These are phyloP conservation scores for Tetranychus truncatus DNA, from an alignment of 2,888 invertebrate genomes.

Conservation along the genomic window DNA sequence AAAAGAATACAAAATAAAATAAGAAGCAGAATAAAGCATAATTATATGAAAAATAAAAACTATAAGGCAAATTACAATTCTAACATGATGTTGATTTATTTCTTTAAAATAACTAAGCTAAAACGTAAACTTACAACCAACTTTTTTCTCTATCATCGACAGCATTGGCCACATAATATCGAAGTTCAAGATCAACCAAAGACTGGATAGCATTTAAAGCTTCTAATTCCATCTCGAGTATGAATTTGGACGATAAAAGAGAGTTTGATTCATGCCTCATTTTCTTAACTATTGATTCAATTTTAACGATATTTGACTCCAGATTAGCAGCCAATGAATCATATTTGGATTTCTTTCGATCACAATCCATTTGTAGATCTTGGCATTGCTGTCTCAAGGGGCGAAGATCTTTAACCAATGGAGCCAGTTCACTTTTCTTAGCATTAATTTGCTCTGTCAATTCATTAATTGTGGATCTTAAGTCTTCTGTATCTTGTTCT, in stretches of 20 bases:
- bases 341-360: constrained; percentile 48
- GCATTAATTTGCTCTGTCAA: constrained; percentile 42
- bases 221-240: constrained; percentile 29
- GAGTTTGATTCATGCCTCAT: constrained; percentile 43
- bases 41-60: background rate
- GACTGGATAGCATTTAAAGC: constrained; percentile 28
- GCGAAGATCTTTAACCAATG: constrained; percentile 43
- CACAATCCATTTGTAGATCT: constrained; percentile 46
- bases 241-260: constrained; percentile 12
- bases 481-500: constrained; percentile 39
- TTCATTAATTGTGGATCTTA: constrained; percentile 38
- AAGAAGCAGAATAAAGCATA: background rate
- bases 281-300: constrained; percentile 37
- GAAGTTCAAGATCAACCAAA: constrained; percentile 12
- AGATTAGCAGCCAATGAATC: constrained; percentile 45
- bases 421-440: constrained; percentile 44
- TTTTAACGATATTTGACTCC: constrained; percentile 39
- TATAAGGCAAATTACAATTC: background rate
- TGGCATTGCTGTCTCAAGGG: constrained; percentile 45
- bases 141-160: constrained; percentile 10
- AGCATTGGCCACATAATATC: background rate
- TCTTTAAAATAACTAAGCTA: no score
- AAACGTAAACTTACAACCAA: constrained; percentile 1
- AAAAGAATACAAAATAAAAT: no score
- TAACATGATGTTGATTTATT: no score